Conservation (phyloP, 1,140 invertebrate species). For the Drosophila nasuta region DNA sequence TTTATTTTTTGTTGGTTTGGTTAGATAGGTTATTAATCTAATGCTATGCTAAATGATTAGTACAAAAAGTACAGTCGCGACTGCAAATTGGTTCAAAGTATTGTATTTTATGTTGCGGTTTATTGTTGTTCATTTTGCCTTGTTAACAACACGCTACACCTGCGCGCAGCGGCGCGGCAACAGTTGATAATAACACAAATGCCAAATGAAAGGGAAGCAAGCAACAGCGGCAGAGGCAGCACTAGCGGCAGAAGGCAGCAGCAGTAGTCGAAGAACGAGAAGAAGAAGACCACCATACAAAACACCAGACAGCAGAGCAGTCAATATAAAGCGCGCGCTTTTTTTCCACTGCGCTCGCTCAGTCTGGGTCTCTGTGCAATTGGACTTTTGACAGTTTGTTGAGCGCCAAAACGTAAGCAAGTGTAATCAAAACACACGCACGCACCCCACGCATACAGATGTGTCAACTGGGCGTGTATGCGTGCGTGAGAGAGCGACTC, state of each 20-base stretch:
- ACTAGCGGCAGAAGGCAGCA: constrained; percentile 14
- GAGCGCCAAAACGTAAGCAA: constrained; percentile 76
- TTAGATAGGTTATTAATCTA: constrained; percentile 40
- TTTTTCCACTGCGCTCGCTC: constrained; percentile 44
- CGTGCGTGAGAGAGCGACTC: constrained; percentile 40
- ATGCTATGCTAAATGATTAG: constrained; percentile 51
- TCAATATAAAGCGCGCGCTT: constrained; percentile 66
- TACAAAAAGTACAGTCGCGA: constrained; percentile 51
- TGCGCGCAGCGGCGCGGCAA: constrained; percentile 74
- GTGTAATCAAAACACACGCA: constrained; percentile 83
- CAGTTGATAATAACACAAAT: constrained; percentile 67
- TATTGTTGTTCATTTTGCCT: constrained; percentile 62
- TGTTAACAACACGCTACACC: constrained; percentile 72
- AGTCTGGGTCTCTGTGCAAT: constrained; percentile 51
- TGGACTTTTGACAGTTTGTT: constrained; percentile 67
- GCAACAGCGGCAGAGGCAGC: constrained; percentile 16
- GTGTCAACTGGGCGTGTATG: constrained; percentile 52
- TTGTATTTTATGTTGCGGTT: constrained; percentile 51
- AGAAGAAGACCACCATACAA: constrained; percentile 28
- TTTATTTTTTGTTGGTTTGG: constrained; percentile 25
- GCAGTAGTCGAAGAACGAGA: constrained; percentile 24
- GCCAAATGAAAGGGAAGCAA: constrained; percentile 47
- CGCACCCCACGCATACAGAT: constrained; percentile 69
- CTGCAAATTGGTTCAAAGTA: constrained; percentile 43
- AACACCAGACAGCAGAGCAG: constrained; percentile 23